A percentile compares a stretch with the other conserved stretches of the same genome.
These are phyloP conservation scores for Zaprionus taronus DNA, from an alignment of 1,140 invertebrate species.

Conservation along the genomic window DNA sequence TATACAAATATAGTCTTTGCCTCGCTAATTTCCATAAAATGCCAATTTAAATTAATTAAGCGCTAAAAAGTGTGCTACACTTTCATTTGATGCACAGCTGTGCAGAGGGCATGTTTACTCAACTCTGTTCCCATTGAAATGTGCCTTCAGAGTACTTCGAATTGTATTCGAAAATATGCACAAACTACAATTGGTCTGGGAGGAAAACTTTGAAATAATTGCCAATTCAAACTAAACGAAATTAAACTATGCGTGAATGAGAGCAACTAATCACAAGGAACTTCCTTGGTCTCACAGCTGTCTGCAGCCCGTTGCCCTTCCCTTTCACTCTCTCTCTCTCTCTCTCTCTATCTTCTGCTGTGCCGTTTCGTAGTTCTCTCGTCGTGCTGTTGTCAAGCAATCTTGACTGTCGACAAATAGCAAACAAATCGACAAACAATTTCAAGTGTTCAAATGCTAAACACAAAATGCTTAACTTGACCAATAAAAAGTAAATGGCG, in stretches of 20 bases:
- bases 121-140: background rate
- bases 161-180: background rate
- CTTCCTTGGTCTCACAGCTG: background rate
- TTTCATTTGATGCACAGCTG: background rate
- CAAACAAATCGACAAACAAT: conserved; percentile 55
- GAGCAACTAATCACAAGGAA: background rate
- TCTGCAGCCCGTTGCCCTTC: background rate
- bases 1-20: background rate
- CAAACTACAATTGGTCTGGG: background rate
- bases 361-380: background rate
- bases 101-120: background rate
- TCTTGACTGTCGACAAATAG: conserved; percentile 47
- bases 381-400: conserved; percentile 32
- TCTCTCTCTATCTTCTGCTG: background rate
- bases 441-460: conserved; percentile 59
- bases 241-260: conserved; percentile 4
- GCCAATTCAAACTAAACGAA: conserved; percentile 3
- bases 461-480: conserved; percentile 55
- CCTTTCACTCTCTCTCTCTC: background rate
- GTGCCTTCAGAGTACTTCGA: background rate
- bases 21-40: background rate
- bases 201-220: background rate
- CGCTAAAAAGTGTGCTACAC: background rate
- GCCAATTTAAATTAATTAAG: background rate
- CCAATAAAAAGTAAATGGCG: conserved; percentile 66